Evolutionary conservation across 2,888 invertebrate species (phyloP).

Genomic region (Leucania comma): DNA sequence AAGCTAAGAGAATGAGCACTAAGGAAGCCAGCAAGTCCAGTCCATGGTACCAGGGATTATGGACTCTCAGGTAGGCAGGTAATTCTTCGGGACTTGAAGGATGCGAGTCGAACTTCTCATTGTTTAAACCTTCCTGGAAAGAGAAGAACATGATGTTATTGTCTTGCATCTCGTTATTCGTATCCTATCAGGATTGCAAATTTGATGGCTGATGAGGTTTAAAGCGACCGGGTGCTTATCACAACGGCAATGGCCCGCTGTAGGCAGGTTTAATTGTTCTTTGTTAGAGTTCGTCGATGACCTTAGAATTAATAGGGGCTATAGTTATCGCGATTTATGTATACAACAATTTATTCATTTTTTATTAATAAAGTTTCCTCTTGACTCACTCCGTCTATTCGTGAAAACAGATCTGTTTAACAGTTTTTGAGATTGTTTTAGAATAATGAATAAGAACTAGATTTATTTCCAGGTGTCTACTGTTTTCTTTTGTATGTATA

Average conservation of each 20-base stretch:
- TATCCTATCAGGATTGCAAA: background rate
- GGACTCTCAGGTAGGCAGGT: conserved; percentile 96
- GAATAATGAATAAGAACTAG: background rate
- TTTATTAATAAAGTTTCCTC: too few species aligned
- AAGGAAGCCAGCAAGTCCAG: conserved; percentile 95
- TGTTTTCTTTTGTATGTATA: background rate
- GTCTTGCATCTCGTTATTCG: background rate
- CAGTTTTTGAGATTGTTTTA: too few species aligned
- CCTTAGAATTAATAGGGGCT: conserved; percentile 9
- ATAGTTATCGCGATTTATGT: background rate
- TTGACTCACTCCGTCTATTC: too few species aligned
- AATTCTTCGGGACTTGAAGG: conserved; percentile 95
- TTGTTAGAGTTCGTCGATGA: background rate
- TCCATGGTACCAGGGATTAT: conserved; percentile 96
- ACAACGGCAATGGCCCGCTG: background rate
- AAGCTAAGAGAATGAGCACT: conserved; percentile 93
- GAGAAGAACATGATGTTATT: conserved; percentile 12
- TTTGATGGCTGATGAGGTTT: background rate
- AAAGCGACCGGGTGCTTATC: background rate
- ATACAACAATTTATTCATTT: background rate
- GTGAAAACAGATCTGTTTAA: too few species aligned
- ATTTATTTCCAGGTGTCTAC: background rate
- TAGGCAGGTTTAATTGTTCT: background rate
- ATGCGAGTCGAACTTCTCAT: conserved; percentile 97
- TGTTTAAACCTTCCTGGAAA: conserved; percentile 96